phyloP scores from a whole-genome alignment of 2,113 vertebrate species.

The Bubo bubo region DNA sequence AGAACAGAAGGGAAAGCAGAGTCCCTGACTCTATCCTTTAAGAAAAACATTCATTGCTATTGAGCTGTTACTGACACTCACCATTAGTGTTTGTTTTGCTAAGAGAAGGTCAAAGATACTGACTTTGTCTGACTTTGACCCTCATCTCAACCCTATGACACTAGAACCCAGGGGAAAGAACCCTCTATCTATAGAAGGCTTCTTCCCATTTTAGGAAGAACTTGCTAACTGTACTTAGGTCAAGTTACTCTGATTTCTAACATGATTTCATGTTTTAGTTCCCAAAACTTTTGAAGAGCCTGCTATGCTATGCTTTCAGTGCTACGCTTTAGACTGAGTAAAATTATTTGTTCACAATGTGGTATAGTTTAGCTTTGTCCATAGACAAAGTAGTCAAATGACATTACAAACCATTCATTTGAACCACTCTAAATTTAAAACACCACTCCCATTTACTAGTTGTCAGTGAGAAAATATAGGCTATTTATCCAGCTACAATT shows the following conservation, averaged over 20 bases:
- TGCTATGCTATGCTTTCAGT: neutral
- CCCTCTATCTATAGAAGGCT: neutral
- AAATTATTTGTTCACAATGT: neutral
- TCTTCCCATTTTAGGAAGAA: slow-evolving; percentile 54
- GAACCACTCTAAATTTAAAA: neutral
- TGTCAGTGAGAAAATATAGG: neutral
- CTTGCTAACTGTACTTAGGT: neutral
- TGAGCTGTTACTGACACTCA: slow-evolving; percentile 29
- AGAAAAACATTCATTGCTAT: slow-evolving; percentile 27
- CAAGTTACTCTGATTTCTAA: slow-evolving; percentile 35
- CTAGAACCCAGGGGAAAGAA: neutral
- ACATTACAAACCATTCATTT: neutral
- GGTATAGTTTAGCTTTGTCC: neutral
- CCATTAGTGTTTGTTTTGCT: slow-evolving; percentile 32
- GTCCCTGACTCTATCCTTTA: neutral
- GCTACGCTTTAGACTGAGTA: neutral
- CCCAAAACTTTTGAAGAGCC: slow-evolving; percentile 8
- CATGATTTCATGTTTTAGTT: neutral
- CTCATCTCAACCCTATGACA: slow-evolving; percentile 44
- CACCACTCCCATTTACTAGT: neutral
- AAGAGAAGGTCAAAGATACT: slow-evolving; percentile 28
- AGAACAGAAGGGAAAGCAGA: neutral
- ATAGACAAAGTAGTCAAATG: neutral
- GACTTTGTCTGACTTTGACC: slow-evolving; percentile 47
- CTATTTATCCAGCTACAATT: neutral